These are phyloP conservation scores for Isurus oxyrinchus DNA, from an alignment of 2,113 vertebrate species.

Conservation along the genomic window DNA sequence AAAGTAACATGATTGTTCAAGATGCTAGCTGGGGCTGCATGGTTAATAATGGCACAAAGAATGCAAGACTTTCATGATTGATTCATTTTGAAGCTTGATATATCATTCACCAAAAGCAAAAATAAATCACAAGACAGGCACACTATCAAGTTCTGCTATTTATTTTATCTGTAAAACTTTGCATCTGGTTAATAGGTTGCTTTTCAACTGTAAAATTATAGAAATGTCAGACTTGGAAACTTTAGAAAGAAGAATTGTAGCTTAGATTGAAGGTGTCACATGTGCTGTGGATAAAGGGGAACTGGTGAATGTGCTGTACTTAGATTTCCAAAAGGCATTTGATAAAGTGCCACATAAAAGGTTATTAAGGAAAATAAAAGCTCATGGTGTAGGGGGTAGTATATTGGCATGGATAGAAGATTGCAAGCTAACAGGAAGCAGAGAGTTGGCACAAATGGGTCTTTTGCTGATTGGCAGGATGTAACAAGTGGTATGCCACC, in stretches of 20 bases:
- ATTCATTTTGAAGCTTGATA: constrained; percentile 20
- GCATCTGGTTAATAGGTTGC: neutral
- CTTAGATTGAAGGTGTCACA: neutral
- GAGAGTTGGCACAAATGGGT: too few relatives aligned
- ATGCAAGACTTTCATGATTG: neutral
- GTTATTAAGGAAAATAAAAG: too few relatives aligned
- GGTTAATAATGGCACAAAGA: neutral
- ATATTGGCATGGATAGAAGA: too few relatives aligned
- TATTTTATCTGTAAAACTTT: neutral
- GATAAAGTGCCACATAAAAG: too few relatives aligned
- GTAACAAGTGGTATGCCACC: too few relatives aligned
- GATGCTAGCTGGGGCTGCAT: neutral
- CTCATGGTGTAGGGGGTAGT: too few relatives aligned
- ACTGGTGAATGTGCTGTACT: too few relatives aligned
- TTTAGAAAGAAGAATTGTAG: neutral
- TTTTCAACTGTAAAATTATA: neutral
- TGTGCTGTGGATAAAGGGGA: too few relatives aligned
- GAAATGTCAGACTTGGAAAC: neutral
- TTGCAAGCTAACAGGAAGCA: too few relatives aligned
- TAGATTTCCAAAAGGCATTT: too few relatives aligned
- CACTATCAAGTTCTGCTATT: neutral
- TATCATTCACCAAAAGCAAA: neutral
- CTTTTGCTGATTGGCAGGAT: too few relatives aligned
- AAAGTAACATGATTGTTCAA: constrained; percentile 24
- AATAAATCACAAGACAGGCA: neutral